Conservation (phyloP, 2,797 vertebrate species). For the Helarctos malayanus region DNA sequence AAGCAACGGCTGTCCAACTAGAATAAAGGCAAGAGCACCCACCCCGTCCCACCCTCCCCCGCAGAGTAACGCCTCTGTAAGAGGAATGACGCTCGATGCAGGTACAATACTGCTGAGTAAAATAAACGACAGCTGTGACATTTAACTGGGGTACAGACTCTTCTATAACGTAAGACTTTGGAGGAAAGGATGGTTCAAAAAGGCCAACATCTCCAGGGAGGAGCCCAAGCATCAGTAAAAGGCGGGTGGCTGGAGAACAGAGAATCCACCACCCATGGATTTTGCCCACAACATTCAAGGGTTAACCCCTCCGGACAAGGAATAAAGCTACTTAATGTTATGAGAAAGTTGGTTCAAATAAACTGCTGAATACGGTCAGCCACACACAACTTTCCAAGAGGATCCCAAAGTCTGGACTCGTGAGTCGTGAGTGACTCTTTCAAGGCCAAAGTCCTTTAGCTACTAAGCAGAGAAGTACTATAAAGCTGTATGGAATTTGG, state of each 20-base stretch:
- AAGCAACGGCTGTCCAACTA: not conserved
- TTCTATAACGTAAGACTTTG: not conserved
- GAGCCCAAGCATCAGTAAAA: not conserved
- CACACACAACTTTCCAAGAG: not conserved
- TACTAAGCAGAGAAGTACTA: not conserved
- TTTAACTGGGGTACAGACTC: not conserved
- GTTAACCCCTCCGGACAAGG: not conserved
- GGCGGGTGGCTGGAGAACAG: not conserved
- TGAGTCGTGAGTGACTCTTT: not conserved
- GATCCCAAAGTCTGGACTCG: not conserved
- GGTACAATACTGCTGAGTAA: not conserved
- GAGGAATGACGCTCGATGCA: not conserved
- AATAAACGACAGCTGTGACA: not conserved
- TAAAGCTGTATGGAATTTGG: not conserved
- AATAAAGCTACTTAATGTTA: not conserved
- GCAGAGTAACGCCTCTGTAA: not conserved
- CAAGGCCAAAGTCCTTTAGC: not conserved
- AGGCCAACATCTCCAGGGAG: not conserved
- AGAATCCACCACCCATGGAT: not conserved
- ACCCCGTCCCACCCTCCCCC: not conserved
- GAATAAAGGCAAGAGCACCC: not conserved
- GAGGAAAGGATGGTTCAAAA: conserved; percentile 29
- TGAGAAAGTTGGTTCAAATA: conserved; percentile 45
- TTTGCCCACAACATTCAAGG: not conserved
- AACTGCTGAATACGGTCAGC: not conserved